These are phyloP conservation scores for Hyles euphorbiae DNA, from an alignment of 1,140 invertebrate species.

Conservation along the genomic window DNA sequence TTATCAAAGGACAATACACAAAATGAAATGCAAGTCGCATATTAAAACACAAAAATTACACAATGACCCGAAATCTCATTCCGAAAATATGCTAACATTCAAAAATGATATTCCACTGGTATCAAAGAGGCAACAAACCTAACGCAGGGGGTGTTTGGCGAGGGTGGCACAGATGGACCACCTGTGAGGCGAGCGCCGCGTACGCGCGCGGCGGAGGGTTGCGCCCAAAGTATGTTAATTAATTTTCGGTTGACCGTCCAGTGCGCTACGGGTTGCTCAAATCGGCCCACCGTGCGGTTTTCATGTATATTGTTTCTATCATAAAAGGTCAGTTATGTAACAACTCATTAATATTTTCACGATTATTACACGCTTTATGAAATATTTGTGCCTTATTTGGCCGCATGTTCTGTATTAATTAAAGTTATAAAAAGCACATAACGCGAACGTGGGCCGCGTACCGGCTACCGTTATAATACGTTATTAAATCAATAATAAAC, in stretches of 20 bases:
- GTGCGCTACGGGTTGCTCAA: conserved; percentile 42
- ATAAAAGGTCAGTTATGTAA: conserved; percentile 49
- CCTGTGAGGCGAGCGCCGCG: conserved; percentile 38
- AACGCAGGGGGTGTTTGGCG: conserved; percentile 21
- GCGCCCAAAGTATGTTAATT: conserved; percentile 71
- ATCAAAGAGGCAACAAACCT: conserved; percentile 11
- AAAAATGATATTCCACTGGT: background rate
- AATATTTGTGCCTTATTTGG: conserved; percentile 11
- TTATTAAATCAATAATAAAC: conserved; percentile 34
- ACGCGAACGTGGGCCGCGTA: background rate
- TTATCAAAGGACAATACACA: too few species aligned
- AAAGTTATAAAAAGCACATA: background rate
- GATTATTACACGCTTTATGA: conserved; percentile 4
- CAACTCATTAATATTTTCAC: conserved; percentile 9
- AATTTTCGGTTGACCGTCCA: conserved; percentile 70
- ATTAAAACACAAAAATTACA: too few species aligned
- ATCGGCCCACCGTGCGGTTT: conserved; percentile 61
- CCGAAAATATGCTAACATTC: background rate
- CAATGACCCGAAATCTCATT: background rate
- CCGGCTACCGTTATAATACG: background rate
- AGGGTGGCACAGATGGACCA: conserved; percentile 33
- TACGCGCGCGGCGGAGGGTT: conserved; percentile 39
- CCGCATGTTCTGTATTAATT: conserved; percentile 1
- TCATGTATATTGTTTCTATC: conserved; percentile 54
- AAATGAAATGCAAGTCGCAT: too few species aligned